phyloP scores from a whole-genome alignment of 2,113 vertebrate species.

The Hoplias malabaricus region DNA sequence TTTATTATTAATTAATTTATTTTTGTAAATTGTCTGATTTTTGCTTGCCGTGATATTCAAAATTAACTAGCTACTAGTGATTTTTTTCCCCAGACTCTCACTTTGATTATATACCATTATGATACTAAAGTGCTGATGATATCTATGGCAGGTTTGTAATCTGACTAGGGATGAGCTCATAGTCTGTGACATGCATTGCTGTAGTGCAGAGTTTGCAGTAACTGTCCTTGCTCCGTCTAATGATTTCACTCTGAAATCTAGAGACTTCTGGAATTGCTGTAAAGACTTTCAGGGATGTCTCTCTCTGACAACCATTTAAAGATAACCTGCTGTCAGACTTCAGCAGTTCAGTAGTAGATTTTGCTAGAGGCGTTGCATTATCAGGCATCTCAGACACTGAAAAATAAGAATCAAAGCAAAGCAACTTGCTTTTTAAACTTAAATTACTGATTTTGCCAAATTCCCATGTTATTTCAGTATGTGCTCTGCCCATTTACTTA shows the following conservation, averaged over 20 bases:
- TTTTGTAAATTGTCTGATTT: no score
- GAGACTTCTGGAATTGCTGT: neutral
- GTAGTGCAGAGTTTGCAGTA: neutral
- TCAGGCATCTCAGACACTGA: no score
- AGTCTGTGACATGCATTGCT: neutral
- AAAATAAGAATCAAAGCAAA: no score
- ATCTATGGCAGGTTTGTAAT: neutral
- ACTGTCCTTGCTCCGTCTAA: neutral
- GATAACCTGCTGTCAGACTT: no score
- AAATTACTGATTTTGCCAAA: no score
- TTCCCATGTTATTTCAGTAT: no score
- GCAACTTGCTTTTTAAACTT: no score
- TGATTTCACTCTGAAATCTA: neutral
- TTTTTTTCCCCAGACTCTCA: no score
- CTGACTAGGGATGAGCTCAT: neutral
- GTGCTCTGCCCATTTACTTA: no score
- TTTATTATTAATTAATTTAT: no score
- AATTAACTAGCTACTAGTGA: neutral
- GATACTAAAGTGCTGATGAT: neutral
- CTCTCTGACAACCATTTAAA: neutral
- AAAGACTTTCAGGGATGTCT: neutral
- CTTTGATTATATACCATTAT: neutral
- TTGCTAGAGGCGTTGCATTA: no score
- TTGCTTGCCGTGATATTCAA: neutral
- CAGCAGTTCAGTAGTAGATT: no score